Evolutionary conservation across 2,888 invertebrate genomes (phyloP).

Genomic region (Craniophora ligustri): DNA sequence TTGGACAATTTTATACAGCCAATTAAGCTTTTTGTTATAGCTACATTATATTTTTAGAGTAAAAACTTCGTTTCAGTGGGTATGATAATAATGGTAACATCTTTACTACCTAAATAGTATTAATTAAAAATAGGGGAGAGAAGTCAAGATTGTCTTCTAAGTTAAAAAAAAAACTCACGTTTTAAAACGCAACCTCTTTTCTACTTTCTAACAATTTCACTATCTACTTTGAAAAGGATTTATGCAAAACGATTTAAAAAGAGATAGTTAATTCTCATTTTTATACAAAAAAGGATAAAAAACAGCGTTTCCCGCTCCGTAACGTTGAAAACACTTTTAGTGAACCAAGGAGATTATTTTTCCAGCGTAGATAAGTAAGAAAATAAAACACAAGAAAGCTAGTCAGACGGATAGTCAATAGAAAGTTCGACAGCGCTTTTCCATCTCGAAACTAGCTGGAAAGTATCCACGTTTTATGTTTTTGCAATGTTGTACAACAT

Average conservation of each 20-base stretch:
- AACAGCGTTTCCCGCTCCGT: conserved; percentile 23
- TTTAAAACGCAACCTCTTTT: conserved; percentile 21
- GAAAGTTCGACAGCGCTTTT: conserved; percentile 58
- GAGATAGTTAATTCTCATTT: conserved; percentile 46
- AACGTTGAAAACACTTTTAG: conserved; percentile 43
- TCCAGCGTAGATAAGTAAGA: conserved; percentile 38
- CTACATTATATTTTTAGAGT: conserved; percentile 14
- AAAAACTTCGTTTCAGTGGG: conserved; percentile 19
- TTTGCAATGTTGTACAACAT: conserved; percentile 1
- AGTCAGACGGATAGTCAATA: conserved; percentile 46
- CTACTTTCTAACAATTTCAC: conserved; percentile 22
- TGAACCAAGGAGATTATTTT: conserved; percentile 48
- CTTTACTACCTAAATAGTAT: conserved; percentile 1
- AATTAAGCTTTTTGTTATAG: conserved; percentile 36
- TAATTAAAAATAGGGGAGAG: background rate
- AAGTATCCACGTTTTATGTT: conserved; percentile 38
- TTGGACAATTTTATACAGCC: conserved; percentile 32
- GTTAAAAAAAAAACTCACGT: conserved; percentile 5
- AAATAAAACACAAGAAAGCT: conserved; percentile 54
- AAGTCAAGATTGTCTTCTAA: background rate
- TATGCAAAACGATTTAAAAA: conserved; percentile 44
- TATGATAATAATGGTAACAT: background rate
- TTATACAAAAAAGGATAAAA: conserved; percentile 18
- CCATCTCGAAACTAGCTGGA: conserved; percentile 48
- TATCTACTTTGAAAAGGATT: conserved; percentile 25